These are phyloP conservation scores for Tenebrio molitor DNA, from an alignment of 1,140 invertebrate species.

Conservation along the genomic window DNA sequence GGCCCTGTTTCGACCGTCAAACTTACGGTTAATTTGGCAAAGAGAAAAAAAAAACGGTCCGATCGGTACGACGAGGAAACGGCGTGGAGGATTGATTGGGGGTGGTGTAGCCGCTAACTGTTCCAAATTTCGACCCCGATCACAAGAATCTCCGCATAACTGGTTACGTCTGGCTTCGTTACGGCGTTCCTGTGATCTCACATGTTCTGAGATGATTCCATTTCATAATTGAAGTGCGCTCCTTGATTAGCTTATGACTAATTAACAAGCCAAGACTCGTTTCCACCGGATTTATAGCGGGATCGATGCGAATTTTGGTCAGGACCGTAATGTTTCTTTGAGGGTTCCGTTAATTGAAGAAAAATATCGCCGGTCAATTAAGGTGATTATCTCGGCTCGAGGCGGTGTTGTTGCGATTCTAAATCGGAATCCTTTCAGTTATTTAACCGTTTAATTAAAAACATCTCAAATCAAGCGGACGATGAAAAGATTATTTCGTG, in stretches of 20 bases:
- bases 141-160: constrained; percentile 20
- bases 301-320: constrained; percentile 1
- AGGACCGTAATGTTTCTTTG: constrained; percentile 10
- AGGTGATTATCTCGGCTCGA: neutral
- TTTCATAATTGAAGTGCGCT: constrained; percentile 27
- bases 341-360: no score
- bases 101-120: neutral
- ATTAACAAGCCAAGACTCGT: constrained; percentile 29
- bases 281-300: constrained; percentile 30
- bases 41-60: no score
- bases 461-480: constrained; percentile 22
- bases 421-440: neutral
- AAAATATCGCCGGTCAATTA: constrained; percentile 7
- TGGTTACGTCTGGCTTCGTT: constrained; percentile 33
- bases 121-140: neutral
- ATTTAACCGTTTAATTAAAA: constrained; percentile 41
- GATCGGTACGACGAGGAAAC: no score
- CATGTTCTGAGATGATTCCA: constrained; percentile 28
- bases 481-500: constrained; percentile 29
- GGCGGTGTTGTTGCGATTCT: constrained; percentile 1
- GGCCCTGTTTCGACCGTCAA: no score
- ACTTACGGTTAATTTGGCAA: no score
- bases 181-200: constrained; percentile 25
- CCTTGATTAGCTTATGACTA: constrained; percentile 40
- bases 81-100: no score